These are phyloP conservation scores for Apogon hyalosoma DNA, from an alignment of 2,797 vertebrate genomes.

Conservation along the genomic window DNA sequence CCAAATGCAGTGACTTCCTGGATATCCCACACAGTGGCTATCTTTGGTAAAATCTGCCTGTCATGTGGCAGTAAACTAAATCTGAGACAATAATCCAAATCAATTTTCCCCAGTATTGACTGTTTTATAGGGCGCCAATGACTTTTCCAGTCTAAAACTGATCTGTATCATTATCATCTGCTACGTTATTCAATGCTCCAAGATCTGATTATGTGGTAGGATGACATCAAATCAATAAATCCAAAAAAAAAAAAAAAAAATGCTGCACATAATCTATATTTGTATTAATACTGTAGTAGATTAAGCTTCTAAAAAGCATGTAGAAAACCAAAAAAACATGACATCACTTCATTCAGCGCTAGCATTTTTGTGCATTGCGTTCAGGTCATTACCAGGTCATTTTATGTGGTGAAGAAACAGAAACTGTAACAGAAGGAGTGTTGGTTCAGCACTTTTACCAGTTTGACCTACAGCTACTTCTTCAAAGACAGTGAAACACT, in stretches of 20 bases:
- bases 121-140: constrained; percentile 12
- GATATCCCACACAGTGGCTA: constrained; percentile 26
- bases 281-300: background rate
- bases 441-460: constrained; percentile 50
- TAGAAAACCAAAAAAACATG: constrained; percentile 10
- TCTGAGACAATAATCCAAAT: constrained; percentile 11
- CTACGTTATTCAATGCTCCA: background rate
- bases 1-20: constrained; percentile 36
- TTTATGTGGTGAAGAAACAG: constrained; percentile 14
- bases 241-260: background rate
- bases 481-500: constrained; percentile 33
- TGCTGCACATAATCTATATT: too few relatives aligned
- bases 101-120: too few relatives aligned
- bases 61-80: constrained; percentile 7
- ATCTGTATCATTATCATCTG: constrained; percentile 4
- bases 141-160: background rate
- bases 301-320: background rate
- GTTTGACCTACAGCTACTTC: constrained; percentile 43
- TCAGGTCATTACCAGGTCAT: constrained; percentile 39
- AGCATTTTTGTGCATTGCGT: constrained; percentile 22
- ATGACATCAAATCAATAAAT: background rate
- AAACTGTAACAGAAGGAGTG: constrained; percentile 15
- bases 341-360: constrained; percentile 7
- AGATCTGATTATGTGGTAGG: background rate
- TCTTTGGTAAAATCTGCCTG: constrained; percentile 20